phyloP scores from a whole-genome alignment of 2,113 vertebrate genomes.

The Crotalus horridus region DNA sequence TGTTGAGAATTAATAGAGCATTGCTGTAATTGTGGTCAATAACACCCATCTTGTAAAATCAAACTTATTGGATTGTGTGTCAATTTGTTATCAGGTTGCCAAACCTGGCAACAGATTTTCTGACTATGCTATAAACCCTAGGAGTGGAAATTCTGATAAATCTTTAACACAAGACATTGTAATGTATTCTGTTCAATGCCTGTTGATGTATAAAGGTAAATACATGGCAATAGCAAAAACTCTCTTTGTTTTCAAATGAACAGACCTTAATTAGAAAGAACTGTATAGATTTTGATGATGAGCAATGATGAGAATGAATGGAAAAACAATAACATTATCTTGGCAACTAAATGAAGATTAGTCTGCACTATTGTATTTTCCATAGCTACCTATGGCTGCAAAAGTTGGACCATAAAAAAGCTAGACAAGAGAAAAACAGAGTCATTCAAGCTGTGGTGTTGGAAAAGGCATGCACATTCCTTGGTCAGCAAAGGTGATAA shows the following conservation, averaged over 20 bases:
- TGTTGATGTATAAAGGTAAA: slow-evolving; percentile 60
- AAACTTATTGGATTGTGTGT: slow-evolving; percentile 59
- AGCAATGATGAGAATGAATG: too few species aligned
- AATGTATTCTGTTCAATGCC: slow-evolving; percentile 50
- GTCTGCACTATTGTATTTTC: not conserved
- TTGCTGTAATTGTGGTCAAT: slow-evolving; percentile 60
- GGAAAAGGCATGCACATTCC: not conserved
- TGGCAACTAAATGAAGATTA: not conserved
- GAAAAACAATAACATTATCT: not conserved
- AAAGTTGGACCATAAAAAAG: not conserved
- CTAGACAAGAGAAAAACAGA: too few species aligned
- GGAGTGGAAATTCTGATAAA: slow-evolving; percentile 63
- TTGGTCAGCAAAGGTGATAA: not conserved
- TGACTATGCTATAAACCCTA: slow-evolving; percentile 54
- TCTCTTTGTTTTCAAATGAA: not conserved
- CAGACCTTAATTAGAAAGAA: not conserved
- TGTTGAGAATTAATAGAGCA: slow-evolving; percentile 59
- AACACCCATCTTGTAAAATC: slow-evolving; percentile 61
- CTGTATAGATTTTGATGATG: not conserved
- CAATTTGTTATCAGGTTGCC: slow-evolving; percentile 58
- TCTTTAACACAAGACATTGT: slow-evolving; percentile 64
- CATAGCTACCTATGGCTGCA: not conserved
- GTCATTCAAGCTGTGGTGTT: not conserved
- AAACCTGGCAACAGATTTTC: slow-evolving; percentile 61
- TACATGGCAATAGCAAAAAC: not conserved